Base-by-base conservation (phyloP, 2,797 vertebrate species). In the Sarcoramphus papa region DNA sequence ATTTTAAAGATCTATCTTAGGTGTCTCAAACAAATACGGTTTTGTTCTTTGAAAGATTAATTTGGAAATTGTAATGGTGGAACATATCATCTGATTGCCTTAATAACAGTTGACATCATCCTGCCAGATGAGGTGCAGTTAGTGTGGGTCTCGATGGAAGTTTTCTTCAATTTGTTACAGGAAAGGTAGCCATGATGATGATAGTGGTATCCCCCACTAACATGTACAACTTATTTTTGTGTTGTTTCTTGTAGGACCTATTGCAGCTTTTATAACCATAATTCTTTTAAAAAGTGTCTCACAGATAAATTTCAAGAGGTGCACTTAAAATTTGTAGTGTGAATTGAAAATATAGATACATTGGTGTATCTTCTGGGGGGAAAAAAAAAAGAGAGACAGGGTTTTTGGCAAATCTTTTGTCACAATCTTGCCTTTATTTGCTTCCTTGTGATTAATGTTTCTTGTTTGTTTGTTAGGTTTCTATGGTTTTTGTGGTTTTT, bases 381-480 rank as follows among this genome's bases (percentile, higher is more conserved):
- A 4, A 0, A 2, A 12, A 14, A 15, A 25, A 65, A 23, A 5
- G 2, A 22, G 7, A 35, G 0, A 37, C 3, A 17, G 2, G 18
- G 15, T 5, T 40, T 59, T 75, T 72, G 12, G 31, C 56, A 79
- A 33, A 14, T 31, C 5, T 80, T 74, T 25, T 33, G 16, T 68
- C 37, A 57, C 3, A 12, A 1, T 40, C 35, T 68, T 80, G 16
- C 15, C 43, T 83, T 74, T 60, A 20, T 78, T 75, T 86, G 19
- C 28, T 78, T 87, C 35, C 31, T 63, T 72, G 10, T 24, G 22
- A 17, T 41, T 67, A 51, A 57, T 21, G 10, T 64, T 85, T 68
- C 57, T 40, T 68, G 31, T n/a, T 53, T 31, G 15, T 8, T 81
- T 67, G 8, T 12, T 68, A 8, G 3, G 12, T 30, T 84, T 74